Conservation (phyloP, 1,140 invertebrate species). For the Zaprionus nigranus region DNA sequence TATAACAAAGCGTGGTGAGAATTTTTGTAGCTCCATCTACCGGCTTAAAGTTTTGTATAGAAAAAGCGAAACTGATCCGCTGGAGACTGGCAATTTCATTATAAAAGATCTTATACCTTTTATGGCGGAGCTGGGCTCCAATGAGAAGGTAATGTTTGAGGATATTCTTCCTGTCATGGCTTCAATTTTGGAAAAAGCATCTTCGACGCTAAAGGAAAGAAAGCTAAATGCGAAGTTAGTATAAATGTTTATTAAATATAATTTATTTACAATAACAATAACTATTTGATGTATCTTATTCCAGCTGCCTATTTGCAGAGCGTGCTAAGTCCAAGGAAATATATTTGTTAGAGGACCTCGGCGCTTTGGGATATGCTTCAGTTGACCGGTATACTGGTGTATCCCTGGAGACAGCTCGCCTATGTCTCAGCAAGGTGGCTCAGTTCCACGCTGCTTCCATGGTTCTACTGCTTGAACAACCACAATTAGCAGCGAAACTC, state of each 20-base stretch:
- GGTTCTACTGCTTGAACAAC: constrained; percentile 51
- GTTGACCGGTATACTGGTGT: constrained; percentile 54
- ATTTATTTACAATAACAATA: neutral
- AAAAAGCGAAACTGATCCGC: constrained; percentile 14
- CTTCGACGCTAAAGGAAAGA: constrained; percentile 11
- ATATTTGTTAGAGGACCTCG: constrained; percentile 69
- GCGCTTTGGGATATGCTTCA: constrained; percentile 37
- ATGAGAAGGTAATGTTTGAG: constrained; percentile 60
- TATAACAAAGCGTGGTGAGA: constrained; percentile 57
- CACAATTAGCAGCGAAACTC: constrained; percentile 35
- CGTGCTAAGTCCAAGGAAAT: constrained; percentile 38
- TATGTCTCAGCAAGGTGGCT: constrained; percentile 62
- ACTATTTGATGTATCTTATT: neutral
- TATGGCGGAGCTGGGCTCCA: constrained; percentile 57
- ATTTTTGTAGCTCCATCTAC: constrained; percentile 71
- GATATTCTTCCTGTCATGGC: constrained; percentile 60
- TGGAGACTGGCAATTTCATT: constrained; percentile 46
- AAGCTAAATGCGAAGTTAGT: constrained; percentile 65
- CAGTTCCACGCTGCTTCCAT: constrained; percentile 74
- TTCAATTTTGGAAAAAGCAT: constrained; percentile 30
- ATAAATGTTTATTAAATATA: neutral
- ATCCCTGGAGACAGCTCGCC: constrained; percentile 30
- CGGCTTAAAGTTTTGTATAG: constrained; percentile 53
- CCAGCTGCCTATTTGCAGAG: constrained; percentile 53
- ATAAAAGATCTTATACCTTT: constrained; percentile 60